Evolutionary conservation across 2,888 invertebrate species (phyloP).

Genomic region (Idaea dimidiata): DNA sequence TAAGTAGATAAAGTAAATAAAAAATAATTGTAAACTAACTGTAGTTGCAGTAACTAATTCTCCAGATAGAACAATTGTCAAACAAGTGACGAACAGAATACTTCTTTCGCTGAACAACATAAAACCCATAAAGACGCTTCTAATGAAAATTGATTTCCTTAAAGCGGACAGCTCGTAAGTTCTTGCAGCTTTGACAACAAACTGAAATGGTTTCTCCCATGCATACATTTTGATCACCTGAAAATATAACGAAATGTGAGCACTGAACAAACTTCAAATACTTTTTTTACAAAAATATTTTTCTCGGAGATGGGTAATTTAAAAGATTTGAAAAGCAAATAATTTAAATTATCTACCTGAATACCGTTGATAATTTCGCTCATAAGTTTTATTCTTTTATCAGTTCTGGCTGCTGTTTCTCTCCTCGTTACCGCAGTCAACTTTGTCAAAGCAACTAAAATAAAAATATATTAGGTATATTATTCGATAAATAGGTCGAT

Average conservation of each 20-base stretch:
- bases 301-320: background rate
- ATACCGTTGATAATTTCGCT: slow-evolving; percentile 94
- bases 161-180: slow-evolving; percentile 79
- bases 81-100: slow-evolving; percentile 84
- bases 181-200: slow-evolving; percentile 83
- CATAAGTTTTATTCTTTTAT: slow-evolving; percentile 91
- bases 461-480: slow-evolving; percentile 1
- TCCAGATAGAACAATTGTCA: slow-evolving; percentile 59
- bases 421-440: slow-evolving; percentile 57
- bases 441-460: slow-evolving; percentile 63
- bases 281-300: background rate
- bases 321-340: slow-evolving; percentile 3
- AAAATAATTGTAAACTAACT: slow-evolving; percentile 38
- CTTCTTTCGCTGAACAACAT: slow-evolving; percentile 87
- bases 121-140: slow-evolving; percentile 84
- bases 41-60: slow-evolving; percentile 58
- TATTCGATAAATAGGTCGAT: background rate
- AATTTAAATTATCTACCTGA: slow-evolving; percentile 73
- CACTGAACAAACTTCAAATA: background rate
- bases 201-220: slow-evolving; percentile 93
- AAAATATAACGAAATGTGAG: slow-evolving; percentile 14
- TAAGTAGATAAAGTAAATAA: background rate
- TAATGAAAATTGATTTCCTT: slow-evolving; percentile 81
- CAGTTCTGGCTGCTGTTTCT: slow-evolving; percentile 87
- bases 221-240: slow-evolving; percentile 96